Evolutionary conservation across 1,140 invertebrate species (phyloP).

Genomic region (Homarus americanus): DNA sequence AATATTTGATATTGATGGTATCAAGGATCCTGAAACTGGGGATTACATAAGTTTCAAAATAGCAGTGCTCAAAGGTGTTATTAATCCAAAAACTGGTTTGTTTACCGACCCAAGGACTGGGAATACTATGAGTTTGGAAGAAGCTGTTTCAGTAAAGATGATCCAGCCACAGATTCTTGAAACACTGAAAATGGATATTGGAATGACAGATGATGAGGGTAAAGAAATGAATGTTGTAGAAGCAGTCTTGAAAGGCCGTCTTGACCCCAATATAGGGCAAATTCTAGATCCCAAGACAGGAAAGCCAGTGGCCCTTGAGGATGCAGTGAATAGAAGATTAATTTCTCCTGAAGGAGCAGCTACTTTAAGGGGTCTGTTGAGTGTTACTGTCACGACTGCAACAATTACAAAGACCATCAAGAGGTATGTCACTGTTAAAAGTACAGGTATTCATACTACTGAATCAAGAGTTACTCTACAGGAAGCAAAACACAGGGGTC

Average conservation of each 20-base stretch:
- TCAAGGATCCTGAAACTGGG: slow-evolving; percentile 89
- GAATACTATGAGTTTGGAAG: slow-evolving; percentile 85
- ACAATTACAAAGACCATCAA: slow-evolving; percentile 90
- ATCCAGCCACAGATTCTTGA: slow-evolving; percentile 88
- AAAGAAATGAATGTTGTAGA: slow-evolving; percentile 90
- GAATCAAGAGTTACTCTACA: slow-evolving; percentile 84
- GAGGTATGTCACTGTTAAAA: slow-evolving; percentile 87
- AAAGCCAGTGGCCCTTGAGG: slow-evolving; percentile 88
- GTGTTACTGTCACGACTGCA: slow-evolving; percentile 90
- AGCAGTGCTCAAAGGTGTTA: slow-evolving; percentile 88
- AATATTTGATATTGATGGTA: slow-evolving; percentile 94
- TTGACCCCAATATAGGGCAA: slow-evolving; percentile 92
- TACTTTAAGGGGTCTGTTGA: slow-evolving; percentile 88
- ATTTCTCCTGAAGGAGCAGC: slow-evolving; percentile 92
- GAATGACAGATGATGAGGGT: slow-evolving; percentile 83
- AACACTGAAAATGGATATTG: slow-evolving; percentile 89
- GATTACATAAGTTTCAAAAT: slow-evolving; percentile 92
- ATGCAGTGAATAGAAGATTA: slow-evolving; percentile 89
- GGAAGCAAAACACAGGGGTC: slow-evolving; percentile 87
- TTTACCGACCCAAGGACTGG: slow-evolving; percentile 87
- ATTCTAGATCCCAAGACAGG: slow-evolving; percentile 88
- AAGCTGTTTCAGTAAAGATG: slow-evolving; percentile 79
- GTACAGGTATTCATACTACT: slow-evolving; percentile 76
- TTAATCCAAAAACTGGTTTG: slow-evolving; percentile 86
- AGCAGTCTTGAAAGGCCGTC: slow-evolving; percentile 88